Evolutionary conservation across 2,797 vertebrate genomes (phyloP).

Genomic region (Leucoraja ocellata): DNA sequence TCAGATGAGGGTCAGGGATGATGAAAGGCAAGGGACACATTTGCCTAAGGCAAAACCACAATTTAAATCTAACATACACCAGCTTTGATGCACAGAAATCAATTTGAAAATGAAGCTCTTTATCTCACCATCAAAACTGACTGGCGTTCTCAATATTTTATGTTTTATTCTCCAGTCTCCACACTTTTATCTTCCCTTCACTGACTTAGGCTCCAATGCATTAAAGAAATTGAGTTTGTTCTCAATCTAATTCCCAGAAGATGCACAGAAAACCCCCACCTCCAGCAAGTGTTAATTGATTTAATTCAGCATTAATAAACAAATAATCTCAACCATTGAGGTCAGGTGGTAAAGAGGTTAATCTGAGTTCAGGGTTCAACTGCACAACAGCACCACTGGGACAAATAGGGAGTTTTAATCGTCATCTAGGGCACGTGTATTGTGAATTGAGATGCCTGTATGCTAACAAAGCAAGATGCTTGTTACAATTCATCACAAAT

Average conservation of each 20-base stretch:
- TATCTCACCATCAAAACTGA: not conserved
- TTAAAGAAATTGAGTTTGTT: not conserved
- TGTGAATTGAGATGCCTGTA: not conserved
- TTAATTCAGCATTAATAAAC: conserved; percentile 4
- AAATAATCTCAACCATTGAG: not conserved
- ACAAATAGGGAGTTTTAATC: not conserved
- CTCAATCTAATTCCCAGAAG: not conserved
- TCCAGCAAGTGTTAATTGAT: not conserved
- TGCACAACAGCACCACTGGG: not conserved
- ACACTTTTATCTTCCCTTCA: not conserved
- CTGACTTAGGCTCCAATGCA: no score
- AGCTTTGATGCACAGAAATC: not conserved
- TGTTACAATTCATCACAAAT: not conserved
- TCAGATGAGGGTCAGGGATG: not conserved
- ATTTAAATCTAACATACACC: not conserved
- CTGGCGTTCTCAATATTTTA: not conserved
- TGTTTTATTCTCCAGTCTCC: not conserved
- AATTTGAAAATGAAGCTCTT: not conserved
- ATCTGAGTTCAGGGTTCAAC: not conserved
- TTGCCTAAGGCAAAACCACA: not conserved
- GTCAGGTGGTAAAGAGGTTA: not conserved
- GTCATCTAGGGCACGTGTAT: not conserved
- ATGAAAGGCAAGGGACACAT: not conserved
- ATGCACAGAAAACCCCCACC: not conserved
- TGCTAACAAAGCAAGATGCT: not conserved